Percentiles rank a stretch among this genome's conserved stretches.
These are phyloP conservation scores for Argya squamiceps DNA, from an alignment of 2,797 vertebrate species.

Conservation along the genomic window DNA sequence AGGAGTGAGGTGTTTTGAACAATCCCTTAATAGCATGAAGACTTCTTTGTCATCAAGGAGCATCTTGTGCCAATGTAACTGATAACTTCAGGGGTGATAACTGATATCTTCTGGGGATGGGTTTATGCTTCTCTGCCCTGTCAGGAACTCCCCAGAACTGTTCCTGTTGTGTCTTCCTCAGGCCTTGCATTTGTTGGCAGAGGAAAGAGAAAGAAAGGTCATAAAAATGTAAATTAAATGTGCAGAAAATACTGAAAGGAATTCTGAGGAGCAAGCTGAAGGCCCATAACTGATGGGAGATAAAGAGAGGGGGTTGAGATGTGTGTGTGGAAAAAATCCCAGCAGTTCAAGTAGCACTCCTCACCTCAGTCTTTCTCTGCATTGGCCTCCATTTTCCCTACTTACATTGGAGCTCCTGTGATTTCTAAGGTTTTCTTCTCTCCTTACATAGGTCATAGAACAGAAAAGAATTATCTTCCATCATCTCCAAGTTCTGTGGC, in stretches of 20 bases:
- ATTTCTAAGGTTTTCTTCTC: not conserved
- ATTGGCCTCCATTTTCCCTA: not conserved
- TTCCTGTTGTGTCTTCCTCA: not conserved
- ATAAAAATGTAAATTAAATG: not conserved
- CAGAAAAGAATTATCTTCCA: not conserved
- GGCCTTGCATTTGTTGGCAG: not conserved
- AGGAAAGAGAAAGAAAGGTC: not conserved
- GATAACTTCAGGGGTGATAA: not conserved
- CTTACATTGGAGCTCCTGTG: not conserved
- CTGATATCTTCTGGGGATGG: not conserved
- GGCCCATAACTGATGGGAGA: not conserved
- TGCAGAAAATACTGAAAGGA: not conserved
- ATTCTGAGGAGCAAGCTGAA: not conserved
- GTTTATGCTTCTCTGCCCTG: not conserved
- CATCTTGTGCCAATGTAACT: not conserved
- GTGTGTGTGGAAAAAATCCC: not conserved
- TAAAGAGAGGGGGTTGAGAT: accelerated
- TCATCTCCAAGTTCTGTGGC: not conserved
- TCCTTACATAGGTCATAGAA: not conserved
- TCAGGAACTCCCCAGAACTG: not conserved
- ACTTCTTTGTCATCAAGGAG: not conserved
- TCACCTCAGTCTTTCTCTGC: not conserved
- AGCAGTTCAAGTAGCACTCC: not conserved
- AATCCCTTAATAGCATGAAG: not conserved
- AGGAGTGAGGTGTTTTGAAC: not conserved